phyloP scores from a whole-genome alignment of 2,888 invertebrate species.

The Sesia bembeciformis region DNA sequence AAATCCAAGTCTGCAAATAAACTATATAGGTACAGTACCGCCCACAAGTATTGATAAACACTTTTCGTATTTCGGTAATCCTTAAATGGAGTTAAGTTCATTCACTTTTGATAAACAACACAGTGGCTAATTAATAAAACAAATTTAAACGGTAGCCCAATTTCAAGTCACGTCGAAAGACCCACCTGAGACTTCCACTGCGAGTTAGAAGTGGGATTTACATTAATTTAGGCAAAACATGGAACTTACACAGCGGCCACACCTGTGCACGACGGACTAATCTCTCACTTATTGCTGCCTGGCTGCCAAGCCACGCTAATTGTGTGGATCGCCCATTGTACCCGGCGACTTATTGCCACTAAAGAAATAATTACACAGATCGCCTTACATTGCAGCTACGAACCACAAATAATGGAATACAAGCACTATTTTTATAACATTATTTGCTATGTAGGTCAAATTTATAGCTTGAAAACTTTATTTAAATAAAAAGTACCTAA shows the following conservation, averaged over 20 bases:
- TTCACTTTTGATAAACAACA: no score
- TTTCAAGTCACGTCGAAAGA: neutral
- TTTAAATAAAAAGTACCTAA: no score
- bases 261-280: constrained; percentile 15
- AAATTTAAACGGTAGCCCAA: neutral
- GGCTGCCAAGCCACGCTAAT: constrained; percentile 1
- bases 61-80: no score
- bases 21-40: no score
- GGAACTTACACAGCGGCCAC: constrained; percentile 3
- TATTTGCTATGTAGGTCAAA: neutral
- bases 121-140: neutral
- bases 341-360: constrained; percentile 14
- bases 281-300: constrained; percentile 18
- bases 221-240: constrained; percentile 10
- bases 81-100: no score
- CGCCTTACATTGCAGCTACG: no score
- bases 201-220: constrained; percentile 4
- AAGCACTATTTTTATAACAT: neutral
- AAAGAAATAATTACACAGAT: neutral
- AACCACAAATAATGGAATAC: no score
- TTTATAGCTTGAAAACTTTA: neutral
- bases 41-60: no score
- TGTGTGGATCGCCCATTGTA: constrained; percentile 7
- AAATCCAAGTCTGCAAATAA: no score
- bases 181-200: neutral